Conservation (phyloP, 2,797 vertebrate species). For the Peromyscus melanophrys region DNA sequence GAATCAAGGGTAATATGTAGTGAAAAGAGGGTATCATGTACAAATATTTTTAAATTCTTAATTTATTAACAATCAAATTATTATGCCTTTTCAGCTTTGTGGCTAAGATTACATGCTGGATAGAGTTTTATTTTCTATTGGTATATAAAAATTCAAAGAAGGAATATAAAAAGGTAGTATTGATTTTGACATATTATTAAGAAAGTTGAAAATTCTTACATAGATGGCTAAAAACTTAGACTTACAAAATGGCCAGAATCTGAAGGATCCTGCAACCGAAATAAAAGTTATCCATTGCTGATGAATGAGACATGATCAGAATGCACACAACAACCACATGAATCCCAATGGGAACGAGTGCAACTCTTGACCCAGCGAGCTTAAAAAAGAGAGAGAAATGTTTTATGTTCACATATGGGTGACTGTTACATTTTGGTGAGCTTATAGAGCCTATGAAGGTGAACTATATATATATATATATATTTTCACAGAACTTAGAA, state of each 20-base stretch:
- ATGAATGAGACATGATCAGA: not conserved
- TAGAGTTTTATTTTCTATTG: not conserved
- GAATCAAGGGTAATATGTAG: not conserved
- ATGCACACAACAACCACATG: not conserved
- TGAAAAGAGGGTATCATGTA: not conserved
- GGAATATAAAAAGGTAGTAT: not conserved
- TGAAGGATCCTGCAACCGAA: not conserved
- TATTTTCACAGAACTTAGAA: not conserved
- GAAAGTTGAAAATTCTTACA: not conserved
- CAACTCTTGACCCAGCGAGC: not conserved
- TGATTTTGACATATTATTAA: slow-evolving; percentile 14
- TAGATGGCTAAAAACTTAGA: not conserved
- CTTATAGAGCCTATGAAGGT: not conserved
- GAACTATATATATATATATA: too few relatives aligned
- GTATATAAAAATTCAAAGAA: not conserved
- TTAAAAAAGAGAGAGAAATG: not conserved
- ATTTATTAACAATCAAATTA: not conserved
- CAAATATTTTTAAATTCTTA: not conserved
- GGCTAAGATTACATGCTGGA: too few relatives aligned
- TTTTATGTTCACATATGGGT: not conserved
- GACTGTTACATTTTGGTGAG: not conserved
- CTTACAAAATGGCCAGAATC: not conserved
- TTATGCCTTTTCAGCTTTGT: not conserved
- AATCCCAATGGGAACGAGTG: not conserved
- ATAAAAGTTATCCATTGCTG: not conserved